Evolutionary conservation across 2,797 vertebrate genomes (phyloP), one percentile per base, ranked within the genome.

Genomic region (Enteromius afrohamiltoni): DNA sequence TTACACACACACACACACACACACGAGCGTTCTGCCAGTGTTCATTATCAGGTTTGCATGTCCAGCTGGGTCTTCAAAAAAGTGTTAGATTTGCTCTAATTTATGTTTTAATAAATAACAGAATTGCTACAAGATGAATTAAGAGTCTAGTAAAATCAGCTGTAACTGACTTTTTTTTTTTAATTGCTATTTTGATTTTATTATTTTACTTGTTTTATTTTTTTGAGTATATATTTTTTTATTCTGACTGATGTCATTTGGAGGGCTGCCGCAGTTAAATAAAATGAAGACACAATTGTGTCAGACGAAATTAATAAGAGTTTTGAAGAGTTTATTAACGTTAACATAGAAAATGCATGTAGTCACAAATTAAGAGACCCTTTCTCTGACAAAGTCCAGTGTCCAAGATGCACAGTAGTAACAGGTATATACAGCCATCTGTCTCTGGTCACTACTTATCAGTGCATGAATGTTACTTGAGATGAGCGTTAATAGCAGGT

Each of bases 1-100:
- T 74, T 34, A 45, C 42, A 45, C 42, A 45, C 42, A 45, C 42
- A 13, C 55, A 62, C 75, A 55, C 19, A 23, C 8, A 79, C 49
- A 47, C 26, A 55, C 58, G 23, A 75, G 81, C 7, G 17, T 67
- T 60, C 55, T 70, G 40, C 19, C 68, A 67, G 64, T 51, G 80
- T 75, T 86, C 60, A 86, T 86, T 86, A 79, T 86, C 81, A 83
- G 77, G 40, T 83, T 68, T 69, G 29, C 6, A 3, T 51, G 70
- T 83, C 69, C 42, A 80, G 69, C 82, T 81, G 77, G 40, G 53
- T 51, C 77, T 53, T 17, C 19, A 64, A 68, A 47, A 83, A 77
- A 64, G 75, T 78, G 82, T 78, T 42, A 67, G 73, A 40, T 40
- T 77, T 42, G 19, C 29, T 68, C 10, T 1, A 49, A 68, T 40